These are phyloP conservation scores for Calosoma granatense DNA, from an alignment of 1,140 invertebrate genomes.

Conservation along the genomic window DNA sequence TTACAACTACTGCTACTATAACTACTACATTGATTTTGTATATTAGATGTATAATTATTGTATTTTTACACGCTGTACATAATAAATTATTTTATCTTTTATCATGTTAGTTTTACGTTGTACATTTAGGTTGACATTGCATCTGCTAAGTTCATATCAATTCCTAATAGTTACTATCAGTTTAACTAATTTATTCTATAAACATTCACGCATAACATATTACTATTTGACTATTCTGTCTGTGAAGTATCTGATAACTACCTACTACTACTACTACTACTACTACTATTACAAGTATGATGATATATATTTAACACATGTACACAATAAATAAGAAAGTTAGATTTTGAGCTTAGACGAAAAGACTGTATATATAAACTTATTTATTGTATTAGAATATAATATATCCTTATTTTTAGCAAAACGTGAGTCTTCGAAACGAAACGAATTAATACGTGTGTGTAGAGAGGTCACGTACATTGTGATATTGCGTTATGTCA, in stretches of 20 bases:
- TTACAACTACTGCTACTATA: slow-evolving; percentile 6
- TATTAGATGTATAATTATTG: no score
- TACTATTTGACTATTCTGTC: no score
- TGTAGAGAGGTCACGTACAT: slow-evolving; percentile 26
- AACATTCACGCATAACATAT: no score
- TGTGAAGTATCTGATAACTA: no score
- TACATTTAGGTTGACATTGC: no score
- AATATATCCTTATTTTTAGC: slow-evolving; percentile 10
- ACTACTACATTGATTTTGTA: no score
- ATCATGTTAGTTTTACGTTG: slow-evolving; percentile 8
- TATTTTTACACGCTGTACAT: slow-evolving; percentile 21
- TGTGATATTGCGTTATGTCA: slow-evolving; percentile 24
- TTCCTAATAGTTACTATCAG: neutral
- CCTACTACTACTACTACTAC: no score
- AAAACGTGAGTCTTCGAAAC: slow-evolving; percentile 13
- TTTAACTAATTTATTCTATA: neutral
- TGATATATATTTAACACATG: neutral
- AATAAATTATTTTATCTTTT: slow-evolving; percentile 17
- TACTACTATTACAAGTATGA: no score
- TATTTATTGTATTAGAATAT: slow-evolving; percentile 17
- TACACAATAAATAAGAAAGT: neutral
- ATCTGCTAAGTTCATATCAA: no score
- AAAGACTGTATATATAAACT: slow-evolving; percentile 22
- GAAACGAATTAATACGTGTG: slow-evolving; percentile 27
- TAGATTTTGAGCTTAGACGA: slow-evolving; percentile 18